A percentile compares a stretch with the other conserved stretches of the same genome.
These are phyloP conservation scores for Antheraea mylitta DNA, from an alignment of 1,140 invertebrate genomes.

Conservation along the genomic window DNA sequence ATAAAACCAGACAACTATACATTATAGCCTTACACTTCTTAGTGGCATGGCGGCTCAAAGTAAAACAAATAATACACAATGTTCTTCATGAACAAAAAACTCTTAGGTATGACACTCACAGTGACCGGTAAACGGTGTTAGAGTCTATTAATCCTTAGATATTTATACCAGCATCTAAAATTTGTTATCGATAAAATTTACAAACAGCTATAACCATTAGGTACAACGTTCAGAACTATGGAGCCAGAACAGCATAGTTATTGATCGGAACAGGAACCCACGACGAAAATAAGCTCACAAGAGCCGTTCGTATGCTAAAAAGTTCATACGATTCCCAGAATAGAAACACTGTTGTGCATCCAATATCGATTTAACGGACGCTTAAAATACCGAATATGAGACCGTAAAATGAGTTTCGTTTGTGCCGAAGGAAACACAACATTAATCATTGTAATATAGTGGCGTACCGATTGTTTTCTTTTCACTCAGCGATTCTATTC, in stretches of 20 bases:
- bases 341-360: background rate
- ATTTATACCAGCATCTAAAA: too few relatives aligned
- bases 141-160: too few relatives aligned
- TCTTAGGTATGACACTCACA: too few relatives aligned
- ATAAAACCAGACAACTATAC: too few relatives aligned
- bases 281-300: slow-evolving; percentile 3
- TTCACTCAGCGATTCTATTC: background rate
- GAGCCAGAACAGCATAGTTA: background rate
- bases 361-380: background rate
- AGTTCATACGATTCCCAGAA: background rate
- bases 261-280: background rate
- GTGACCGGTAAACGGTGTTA: too few relatives aligned
- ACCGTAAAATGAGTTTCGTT: background rate
- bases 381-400: background rate
- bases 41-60: too few relatives aligned
- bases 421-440: background rate
- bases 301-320: slow-evolving; percentile 1
- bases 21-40: too few relatives aligned
- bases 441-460: background rate
- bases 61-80: too few relatives aligned
- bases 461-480: slow-evolving; percentile 7
- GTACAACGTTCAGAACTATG: background rate
- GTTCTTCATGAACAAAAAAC: too few relatives aligned
- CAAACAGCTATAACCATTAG: too few relatives aligned
- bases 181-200: too few relatives aligned